These are phyloP conservation scores for Troilus luridus DNA, from an alignment of 2,888 invertebrate genomes.

Conservation along the genomic window DNA sequence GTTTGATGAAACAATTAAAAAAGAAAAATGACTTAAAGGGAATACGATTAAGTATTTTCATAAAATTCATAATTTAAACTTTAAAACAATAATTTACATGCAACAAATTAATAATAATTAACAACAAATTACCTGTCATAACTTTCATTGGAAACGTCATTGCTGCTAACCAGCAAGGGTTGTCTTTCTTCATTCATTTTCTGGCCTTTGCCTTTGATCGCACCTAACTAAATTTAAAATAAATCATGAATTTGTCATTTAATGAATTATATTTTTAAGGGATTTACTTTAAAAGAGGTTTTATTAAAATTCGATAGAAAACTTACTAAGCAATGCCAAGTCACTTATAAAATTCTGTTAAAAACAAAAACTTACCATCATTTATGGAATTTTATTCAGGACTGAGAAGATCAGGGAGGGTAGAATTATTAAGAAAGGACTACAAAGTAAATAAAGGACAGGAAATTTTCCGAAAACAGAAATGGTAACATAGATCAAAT, in stretches of 20 bases:
- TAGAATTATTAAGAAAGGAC: slow-evolving; percentile 26
- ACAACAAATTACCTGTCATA: slow-evolving; percentile 65
- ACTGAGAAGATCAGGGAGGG: background rate
- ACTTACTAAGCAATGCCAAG: background rate
- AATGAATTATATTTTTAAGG: background rate
- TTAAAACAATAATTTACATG: background rate
- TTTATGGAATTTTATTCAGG: background rate
- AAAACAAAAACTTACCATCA: background rate
- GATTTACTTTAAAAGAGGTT: background rate
- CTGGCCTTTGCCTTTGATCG: slow-evolving; percentile 63
- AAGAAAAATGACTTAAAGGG: background rate
- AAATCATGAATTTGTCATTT: background rate
- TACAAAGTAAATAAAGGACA: background rate
- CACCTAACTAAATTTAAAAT: slow-evolving; percentile 13
- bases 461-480: slow-evolving; percentile 15
- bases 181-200: slow-evolving; percentile 80
- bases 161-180: slow-evolving; percentile 73
- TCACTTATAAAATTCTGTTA: background rate
- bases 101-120: background rate
- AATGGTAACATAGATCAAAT: slow-evolving; percentile 3
- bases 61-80: background rate
- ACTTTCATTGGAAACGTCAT: slow-evolving; percentile 65
- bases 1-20: too few species aligned
- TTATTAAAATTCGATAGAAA: background rate
- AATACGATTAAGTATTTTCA: background rate